Evolutionary conservation across 2,888 invertebrate genomes (phyloP).

Genomic region (Caenorhabditis imperialis): DNA sequence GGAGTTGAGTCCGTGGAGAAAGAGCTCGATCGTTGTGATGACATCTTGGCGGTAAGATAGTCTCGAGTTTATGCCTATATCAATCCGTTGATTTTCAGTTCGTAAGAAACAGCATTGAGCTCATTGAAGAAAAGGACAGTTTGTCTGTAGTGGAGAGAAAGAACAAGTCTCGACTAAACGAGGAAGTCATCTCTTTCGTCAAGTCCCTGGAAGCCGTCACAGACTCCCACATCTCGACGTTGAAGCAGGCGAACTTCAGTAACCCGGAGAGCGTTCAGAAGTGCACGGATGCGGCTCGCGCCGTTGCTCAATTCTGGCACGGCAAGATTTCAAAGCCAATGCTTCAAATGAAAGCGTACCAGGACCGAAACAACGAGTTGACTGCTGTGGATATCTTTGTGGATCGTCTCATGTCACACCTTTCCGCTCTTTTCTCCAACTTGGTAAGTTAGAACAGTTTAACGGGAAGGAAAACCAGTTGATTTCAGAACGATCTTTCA

Average conservation of each 20-base stretch:
- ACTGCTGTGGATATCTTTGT: constrained; percentile 88
- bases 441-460: constrained; percentile 81
- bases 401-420: constrained; percentile 88
- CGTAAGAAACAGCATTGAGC: constrained; percentile 90
- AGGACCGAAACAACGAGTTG: constrained; percentile 79
- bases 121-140: constrained; percentile 91
- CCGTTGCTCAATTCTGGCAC: constrained; percentile 66
- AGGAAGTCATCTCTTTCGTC: constrained; percentile 60
- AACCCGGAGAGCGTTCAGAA: constrained; percentile 75
- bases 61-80: not conserved
- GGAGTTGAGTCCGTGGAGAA: constrained; percentile 82
- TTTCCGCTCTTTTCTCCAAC: constrained; percentile 95
- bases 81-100: constrained; percentile 82
- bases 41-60: constrained; percentile 80
- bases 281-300: constrained; percentile 73
- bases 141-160: constrained; percentile 89
- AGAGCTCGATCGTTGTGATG: constrained; percentile 87
- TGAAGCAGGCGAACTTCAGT: constrained; percentile 72
- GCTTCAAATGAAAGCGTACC: constrained; percentile 66
- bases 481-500: constrained; percentile 65
- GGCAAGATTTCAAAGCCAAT: constrained; percentile 62
- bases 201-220: constrained; percentile 69
- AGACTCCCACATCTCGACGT: constrained; percentile 66
- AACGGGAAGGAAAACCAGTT: not conserved
- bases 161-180: constrained; percentile 83